phyloP scores from a whole-genome alignment of 2,888 invertebrate genomes.

The Mechanitis messenoides region DNA sequence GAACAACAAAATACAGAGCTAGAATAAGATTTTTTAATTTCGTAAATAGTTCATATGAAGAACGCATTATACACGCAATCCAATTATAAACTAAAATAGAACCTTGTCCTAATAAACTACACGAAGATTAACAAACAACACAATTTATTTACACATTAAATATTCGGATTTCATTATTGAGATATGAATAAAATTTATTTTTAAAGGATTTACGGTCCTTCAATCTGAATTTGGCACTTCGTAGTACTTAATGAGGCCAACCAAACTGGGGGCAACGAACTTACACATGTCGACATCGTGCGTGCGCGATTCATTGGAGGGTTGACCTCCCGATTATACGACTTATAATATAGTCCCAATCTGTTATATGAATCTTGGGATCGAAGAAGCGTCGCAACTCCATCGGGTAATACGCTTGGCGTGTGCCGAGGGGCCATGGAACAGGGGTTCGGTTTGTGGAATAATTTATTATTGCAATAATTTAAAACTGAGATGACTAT shows the following conservation, averaged over 20 bases:
- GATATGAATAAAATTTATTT: background rate
- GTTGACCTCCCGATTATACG: constrained; percentile 34
- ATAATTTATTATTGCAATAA: constrained; percentile 24
- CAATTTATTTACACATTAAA: background rate
- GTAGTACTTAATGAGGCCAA: constrained; percentile 39
- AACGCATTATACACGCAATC: constrained; percentile 27
- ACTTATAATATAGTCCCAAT: constrained; percentile 28
- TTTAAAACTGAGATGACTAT: background rate
- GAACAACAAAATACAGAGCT: no score
- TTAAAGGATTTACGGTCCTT: constrained; percentile 17
- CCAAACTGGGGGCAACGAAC: constrained; percentile 53
- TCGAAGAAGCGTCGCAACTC: constrained; percentile 29
- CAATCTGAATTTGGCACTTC: constrained; percentile 38
- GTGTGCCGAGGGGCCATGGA: constrained; percentile 30
- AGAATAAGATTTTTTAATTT: constrained; percentile 10
- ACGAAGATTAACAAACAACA: background rate
- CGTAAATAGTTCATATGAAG: constrained; percentile 7
- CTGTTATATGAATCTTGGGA: constrained; percentile 28
- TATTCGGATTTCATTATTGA: background rate
- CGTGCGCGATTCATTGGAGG: constrained; percentile 37
- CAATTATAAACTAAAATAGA: constrained; percentile 17
- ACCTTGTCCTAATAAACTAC: constrained; percentile 27
- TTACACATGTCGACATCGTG: constrained; percentile 46
- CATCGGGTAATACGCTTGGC: constrained; percentile 26
- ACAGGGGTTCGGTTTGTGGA: constrained; percentile 23